Conservation (phyloP, 2,797 vertebrate genomes). For the Meda fulgida region DNA sequence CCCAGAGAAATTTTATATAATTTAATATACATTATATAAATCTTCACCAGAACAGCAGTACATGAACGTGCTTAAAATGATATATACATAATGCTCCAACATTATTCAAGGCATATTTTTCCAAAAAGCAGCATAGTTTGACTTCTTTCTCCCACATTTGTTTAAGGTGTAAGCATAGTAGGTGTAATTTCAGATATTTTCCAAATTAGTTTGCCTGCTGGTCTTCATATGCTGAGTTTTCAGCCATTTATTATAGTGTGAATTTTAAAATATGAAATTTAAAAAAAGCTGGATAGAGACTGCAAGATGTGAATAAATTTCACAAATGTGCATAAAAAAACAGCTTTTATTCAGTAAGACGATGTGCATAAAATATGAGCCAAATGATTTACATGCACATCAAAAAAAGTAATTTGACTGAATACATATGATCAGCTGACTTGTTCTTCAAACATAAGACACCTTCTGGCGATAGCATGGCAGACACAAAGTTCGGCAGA, state of each 20-base stretch:
- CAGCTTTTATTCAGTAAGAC: background rate
- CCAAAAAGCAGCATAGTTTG: slow-evolving; percentile 11
- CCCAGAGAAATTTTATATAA: background rate
- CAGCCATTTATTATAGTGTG: background rate
- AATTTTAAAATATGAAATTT: background rate
- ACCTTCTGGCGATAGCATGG: background rate
- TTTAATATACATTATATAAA: background rate
- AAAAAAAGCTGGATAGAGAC: background rate
- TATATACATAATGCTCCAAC: slow-evolving; percentile 9
- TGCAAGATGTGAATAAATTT: background rate
- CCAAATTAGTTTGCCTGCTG: background rate
- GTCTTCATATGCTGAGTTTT: background rate
- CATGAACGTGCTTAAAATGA: slow-evolving; percentile 1
- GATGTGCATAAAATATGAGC: background rate
- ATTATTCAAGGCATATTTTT: background rate
- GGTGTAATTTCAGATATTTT: slow-evolving; percentile 1
- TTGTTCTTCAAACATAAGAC: background rate
- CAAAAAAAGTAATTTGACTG: background rate
- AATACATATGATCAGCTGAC: background rate
- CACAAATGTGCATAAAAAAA: background rate
- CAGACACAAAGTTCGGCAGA: background rate
- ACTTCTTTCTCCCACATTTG: background rate
- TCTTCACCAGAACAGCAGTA: background rate
- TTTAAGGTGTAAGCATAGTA: background rate
- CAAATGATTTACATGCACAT: background rate